These are phyloP conservation scores for Eumaeus atala DNA, from an alignment of 1,140 invertebrate species.

Conservation along the genomic window DNA sequence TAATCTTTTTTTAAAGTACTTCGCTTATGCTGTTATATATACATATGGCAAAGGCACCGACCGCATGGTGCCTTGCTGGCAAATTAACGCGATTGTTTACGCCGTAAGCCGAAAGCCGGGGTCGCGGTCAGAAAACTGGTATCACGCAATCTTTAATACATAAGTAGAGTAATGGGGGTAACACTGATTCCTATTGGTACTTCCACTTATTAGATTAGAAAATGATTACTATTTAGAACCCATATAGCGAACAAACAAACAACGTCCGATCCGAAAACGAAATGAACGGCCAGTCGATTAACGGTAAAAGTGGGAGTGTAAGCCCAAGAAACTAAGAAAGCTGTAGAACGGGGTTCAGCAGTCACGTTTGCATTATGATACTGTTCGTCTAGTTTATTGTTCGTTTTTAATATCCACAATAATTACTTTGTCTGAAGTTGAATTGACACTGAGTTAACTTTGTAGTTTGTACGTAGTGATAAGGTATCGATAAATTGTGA, in stretches of 20 bases:
- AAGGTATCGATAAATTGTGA: conserved; percentile 13
- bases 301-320: conserved; percentile 69
- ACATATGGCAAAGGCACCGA: conserved; percentile 56
- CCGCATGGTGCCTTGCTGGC: conserved; percentile 71
- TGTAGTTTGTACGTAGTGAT: background rate
- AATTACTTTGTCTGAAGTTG: conserved; percentile 22
- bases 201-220: conserved; percentile 46
- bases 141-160: conserved; percentile 9
- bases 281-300: conserved; percentile 55
- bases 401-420: conserved; percentile 29
- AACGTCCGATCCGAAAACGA: conserved; percentile 52
- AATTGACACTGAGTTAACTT: conserved; percentile 7
- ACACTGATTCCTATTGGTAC: conserved; percentile 13
- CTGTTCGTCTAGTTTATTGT: conserved; percentile 40
- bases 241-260: conserved; percentile 34
- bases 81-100: conserved; percentile 50
- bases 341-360: conserved; percentile 50
- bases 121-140: conserved; percentile 18
- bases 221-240: conserved; percentile 28
- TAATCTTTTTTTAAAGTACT: background rate
- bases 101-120: conserved; percentile 26
- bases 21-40: background rate
- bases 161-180: conserved; percentile 11
- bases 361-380: conserved; percentile 57
- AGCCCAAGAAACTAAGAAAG: conserved; percentile 50